Conservation (phyloP, 2,888 invertebrate genomes). For the Eristalis pertinax region DNA sequence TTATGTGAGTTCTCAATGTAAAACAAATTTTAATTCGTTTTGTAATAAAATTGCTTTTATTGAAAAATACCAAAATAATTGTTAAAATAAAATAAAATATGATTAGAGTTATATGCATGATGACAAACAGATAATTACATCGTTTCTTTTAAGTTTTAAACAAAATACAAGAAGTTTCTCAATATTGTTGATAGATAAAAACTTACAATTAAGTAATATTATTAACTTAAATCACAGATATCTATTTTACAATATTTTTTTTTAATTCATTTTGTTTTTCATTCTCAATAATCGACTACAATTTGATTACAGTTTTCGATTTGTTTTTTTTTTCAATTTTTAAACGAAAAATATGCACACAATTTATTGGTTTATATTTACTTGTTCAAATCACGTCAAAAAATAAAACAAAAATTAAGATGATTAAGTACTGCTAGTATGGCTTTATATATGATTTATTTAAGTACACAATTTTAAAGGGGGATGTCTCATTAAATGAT, state of each 20-base stretch:
- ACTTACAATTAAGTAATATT: constrained; percentile 75
- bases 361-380: background rate
- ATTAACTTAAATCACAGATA: constrained; percentile 81
- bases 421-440: constrained; percentile 57
- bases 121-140: background rate
- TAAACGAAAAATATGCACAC: background rate
- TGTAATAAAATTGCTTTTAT: constrained; percentile 56
- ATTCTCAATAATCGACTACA: background rate
- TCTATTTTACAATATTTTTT: constrained; percentile 73
- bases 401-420: background rate
- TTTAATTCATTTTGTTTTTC: background rate
- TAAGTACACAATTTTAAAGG: constrained; percentile 35
- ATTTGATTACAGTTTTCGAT: background rate
- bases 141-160: background rate
- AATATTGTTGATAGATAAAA: constrained; percentile 48
- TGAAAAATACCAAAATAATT: constrained; percentile 51
- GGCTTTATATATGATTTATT: constrained; percentile 33
- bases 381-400: constrained; percentile 1
- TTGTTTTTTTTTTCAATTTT: background rate
- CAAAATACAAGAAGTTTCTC: constrained; percentile 1
- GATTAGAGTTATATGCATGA: constrained; percentile 17
- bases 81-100: constrained; percentile 35
- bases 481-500: constrained; percentile 30
- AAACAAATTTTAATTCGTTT: background rate
- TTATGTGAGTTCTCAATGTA: no score